Evolutionary conservation across 2,113 vertebrate genomes (phyloP).

Genomic region (Dasyprocta punctata): DNA sequence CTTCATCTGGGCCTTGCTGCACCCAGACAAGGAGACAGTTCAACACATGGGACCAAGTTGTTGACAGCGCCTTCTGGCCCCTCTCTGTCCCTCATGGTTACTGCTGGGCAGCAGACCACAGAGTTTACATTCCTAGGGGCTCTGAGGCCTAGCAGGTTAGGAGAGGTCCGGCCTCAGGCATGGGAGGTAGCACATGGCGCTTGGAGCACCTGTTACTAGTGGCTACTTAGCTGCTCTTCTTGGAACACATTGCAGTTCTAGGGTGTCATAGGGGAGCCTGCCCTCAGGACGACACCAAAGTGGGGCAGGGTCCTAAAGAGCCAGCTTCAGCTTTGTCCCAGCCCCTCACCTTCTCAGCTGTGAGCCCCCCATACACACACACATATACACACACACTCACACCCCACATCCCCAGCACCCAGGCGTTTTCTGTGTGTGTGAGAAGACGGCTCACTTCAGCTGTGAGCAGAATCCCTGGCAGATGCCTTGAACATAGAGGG

Average conservation of each 20-base stretch:
- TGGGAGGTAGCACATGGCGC: background rate
- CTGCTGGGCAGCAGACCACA: background rate
- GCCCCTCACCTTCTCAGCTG: background rate
- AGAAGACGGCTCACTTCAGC: no score
- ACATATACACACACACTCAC: background rate
- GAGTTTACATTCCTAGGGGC: background rate
- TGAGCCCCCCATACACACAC: background rate
- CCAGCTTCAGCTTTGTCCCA: background rate
- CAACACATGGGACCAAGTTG: background rate
- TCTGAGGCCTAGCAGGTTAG: background rate
- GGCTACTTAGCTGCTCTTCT: rapidly evolving
- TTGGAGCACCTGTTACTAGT: no score
- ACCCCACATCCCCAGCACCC: background rate
- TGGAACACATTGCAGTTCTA: background rate
- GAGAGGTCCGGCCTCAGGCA: background rate
- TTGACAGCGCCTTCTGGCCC: background rate
- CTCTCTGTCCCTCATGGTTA: background rate
- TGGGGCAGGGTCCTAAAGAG: background rate
- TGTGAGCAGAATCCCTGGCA: rapidly evolving
- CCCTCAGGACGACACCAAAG: background rate
- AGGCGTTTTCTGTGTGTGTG: background rate
- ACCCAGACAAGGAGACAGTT: rapidly evolving
- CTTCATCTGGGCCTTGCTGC: no score
- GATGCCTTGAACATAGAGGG: rapidly evolving
- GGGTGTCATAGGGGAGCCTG: background rate